Base-by-base conservation (phyloP, 2,888 invertebrate genomes). In the Drosophila longiperda region DNA sequence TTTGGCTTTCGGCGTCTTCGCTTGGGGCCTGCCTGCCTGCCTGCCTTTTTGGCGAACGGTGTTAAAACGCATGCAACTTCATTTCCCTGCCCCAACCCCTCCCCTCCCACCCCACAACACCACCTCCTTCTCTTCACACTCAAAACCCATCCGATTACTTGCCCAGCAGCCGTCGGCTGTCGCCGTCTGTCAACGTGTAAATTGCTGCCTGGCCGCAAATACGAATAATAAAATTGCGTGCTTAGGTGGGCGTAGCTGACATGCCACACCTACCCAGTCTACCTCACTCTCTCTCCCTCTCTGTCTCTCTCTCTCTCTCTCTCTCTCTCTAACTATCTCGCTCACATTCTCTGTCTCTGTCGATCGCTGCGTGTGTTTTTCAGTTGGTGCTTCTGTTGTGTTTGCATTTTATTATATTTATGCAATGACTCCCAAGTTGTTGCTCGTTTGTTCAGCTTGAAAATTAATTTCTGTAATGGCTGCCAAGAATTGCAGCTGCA, bases 391-490 rank as follows among this genome's bases (percentile, higher is more conserved):
- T 67, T 57, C 45, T 58, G 70, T 62, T 74, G 72, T 73, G 86
- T 38, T 26, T 54, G 54, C 26, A 17, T 45, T 54, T 17, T 54
- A 36, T 54, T 36, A 26, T 79, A 65, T 84, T 87, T 87, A 82
- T 85, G 85, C 88, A 86, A 84, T 73, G 87, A 87, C 87, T 89
- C 85, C 89, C 87, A 89, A 85, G 87, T 87, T 87, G 87, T 89
- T 87, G 87, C 87, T 87, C 87, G 87, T 87, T 87, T 87, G 87
- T 87, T 89, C 87, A 87, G 85, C 87, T 87, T 87, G 87, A 77
- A 87, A 87, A 87, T 87, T 87, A 87, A 87, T 87, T 87, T 87
- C 80, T 85, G 85, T 87, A 87, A 87, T 87, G 89, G 87, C 87
- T 83, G 87, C 87, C 87, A 87, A 85, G 83, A 87, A 87, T 67